phyloP scores from a whole-genome alignment of 2,888 invertebrate genomes.

The Synergus gifuensis region DNA sequence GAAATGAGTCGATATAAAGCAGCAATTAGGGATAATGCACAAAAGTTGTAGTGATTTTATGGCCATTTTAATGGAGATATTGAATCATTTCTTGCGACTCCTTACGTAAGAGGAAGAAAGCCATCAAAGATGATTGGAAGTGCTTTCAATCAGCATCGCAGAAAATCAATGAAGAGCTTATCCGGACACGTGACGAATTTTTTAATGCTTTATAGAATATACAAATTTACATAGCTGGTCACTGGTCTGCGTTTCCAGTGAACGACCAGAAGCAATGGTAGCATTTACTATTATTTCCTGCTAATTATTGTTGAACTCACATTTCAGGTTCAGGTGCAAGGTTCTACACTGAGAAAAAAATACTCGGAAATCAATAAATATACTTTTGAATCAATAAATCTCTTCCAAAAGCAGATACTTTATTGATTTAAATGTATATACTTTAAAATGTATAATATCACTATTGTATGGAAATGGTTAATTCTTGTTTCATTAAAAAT shows the following conservation, averaged over 20 bases:
- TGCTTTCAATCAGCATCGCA: slow-evolving; percentile 9
- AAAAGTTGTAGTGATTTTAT: background rate
- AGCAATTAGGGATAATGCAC: background rate
- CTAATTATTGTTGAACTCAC: background rate
- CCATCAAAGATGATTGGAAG: background rate
- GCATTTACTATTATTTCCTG: background rate
- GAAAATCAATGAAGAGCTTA: slow-evolving; percentile 13
- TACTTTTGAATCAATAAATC: too few relatives aligned
- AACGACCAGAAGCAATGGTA: background rate
- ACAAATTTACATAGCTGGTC: background rate
- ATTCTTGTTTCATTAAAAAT: too few relatives aligned
- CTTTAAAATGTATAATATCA: too few relatives aligned
- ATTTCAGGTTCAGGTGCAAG: background rate
- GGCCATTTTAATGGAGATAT: background rate
- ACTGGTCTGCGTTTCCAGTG: background rate
- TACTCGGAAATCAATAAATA: too few relatives aligned
- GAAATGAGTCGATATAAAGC: background rate
- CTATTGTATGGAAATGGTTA: too few relatives aligned
- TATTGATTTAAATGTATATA: too few relatives aligned
- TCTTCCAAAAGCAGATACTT: too few relatives aligned
- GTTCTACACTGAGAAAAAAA: too few relatives aligned
- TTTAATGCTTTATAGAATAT: background rate
- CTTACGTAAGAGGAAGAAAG: background rate
- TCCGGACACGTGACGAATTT: background rate
- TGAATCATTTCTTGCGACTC: background rate